Base-by-base conservation (phyloP, 2,888 invertebrate species). In the Saturnia pavonia region DNA sequence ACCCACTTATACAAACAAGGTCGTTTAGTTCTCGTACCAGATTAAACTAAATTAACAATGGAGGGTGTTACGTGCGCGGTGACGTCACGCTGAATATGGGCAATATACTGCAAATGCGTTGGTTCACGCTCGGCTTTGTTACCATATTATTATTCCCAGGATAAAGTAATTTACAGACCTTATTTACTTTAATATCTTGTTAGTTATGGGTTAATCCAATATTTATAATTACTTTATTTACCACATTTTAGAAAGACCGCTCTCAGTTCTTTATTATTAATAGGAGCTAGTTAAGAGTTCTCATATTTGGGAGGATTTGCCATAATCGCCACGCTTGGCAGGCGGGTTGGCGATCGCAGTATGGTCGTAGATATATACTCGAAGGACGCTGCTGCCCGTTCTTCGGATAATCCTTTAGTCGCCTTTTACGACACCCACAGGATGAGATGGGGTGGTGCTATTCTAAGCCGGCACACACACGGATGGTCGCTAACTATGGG, bases 41-140 rank as follows among this genome's bases (percentile, higher is more conserved):
- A 65, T 65, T 65, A 65, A 65, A 65, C 40, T 65, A 57, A 65
- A 40, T 65, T 40, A 19, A 65, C 65, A 65, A 65, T 65, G 65
- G 65, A 8, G 14, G 40, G 1, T 40, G 65, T 40, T 65, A 40
- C 40, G n/a, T n/a, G 63, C 16, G 63, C n/a, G n/a, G n/a, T n/a
- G n/a, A n/a, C n/a, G n/a, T n/a, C n/a, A 63, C 63, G 19, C 34
- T 34, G 8, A 40, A 65, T 65, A 65, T 65, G 65, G 65, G 19
- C 40, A 40, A 19, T 40, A 65, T 40, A 65, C 65, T 34, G 40
- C 65, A 65, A 65, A 65, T 40, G 65, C 65, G 65, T 19, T 16
- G 19, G 34, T 40, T 40, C 65, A 12, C 25, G 34, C 65, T 65
- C 65, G 19, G 65, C 65, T 65, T 65, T 65, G 65, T 65, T 65